phyloP scores from a whole-genome alignment of 2,113 vertebrate species.

The Hippocampus abdominalis region DNA sequence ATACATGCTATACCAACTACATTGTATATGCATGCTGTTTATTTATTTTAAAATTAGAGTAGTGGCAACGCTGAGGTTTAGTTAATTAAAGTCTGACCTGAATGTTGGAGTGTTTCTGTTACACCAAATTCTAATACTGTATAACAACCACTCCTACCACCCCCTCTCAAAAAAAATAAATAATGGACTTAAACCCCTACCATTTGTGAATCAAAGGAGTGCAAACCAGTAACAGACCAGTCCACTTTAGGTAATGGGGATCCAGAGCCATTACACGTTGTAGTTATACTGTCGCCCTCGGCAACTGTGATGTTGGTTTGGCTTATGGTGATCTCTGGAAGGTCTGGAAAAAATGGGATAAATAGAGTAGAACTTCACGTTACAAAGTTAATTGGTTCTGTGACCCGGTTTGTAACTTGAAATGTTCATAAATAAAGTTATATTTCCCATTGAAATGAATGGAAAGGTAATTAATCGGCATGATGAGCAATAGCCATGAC shows the following conservation, averaged over 20 bases:
- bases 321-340: slow-evolving; percentile 89
- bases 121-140: background rate
- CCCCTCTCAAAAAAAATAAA: background rate
- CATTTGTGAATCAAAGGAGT: slow-evolving; percentile 85
- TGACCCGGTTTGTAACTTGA: no score
- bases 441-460: no score
- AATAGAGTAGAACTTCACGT: background rate
- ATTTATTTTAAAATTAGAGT: background rate
- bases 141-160: background rate
- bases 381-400: no score
- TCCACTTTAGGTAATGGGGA: slow-evolving; percentile 88
- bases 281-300: slow-evolving; percentile 83
- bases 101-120: background rate
- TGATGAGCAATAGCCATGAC: no score
- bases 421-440: no score
- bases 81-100: background rate
- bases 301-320: slow-evolving; percentile 86
- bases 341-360: slow-evolving; percentile 68
- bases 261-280: slow-evolving; percentile 89
- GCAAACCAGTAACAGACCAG: slow-evolving; percentile 84
- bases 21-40: background rate
- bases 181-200: slow-evolving; percentile 48
- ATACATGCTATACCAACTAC: background rate
- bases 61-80: background rate
- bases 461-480: no score